phyloP scores from a whole-genome alignment of 2,113 vertebrate genomes.

The Actenoides lindsayi region DNA sequence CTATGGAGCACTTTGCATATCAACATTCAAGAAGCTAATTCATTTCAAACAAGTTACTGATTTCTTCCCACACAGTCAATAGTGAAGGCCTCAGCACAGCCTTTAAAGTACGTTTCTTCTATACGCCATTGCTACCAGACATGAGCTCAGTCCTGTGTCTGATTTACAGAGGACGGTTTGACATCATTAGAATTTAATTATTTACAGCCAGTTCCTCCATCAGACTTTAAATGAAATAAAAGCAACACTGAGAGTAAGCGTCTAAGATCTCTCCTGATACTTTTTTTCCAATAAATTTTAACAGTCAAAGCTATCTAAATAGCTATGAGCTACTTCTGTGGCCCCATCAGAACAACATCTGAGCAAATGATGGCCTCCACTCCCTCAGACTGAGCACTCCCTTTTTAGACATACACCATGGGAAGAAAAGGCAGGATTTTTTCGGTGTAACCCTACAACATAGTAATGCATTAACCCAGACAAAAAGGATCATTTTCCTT shows the following conservation, averaged over 20 bases:
- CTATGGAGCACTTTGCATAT: not conserved
- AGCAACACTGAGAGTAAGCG: not conserved
- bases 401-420: not conserved
- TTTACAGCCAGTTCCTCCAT: not conserved
- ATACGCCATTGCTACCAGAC: fast-evolving
- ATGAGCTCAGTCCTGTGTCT: not conserved
- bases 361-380: not conserved
- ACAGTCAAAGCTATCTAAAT: not conserved
- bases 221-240: not conserved
- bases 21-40: not conserved
- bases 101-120: not conserved
- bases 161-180: not conserved
- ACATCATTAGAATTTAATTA: not conserved
- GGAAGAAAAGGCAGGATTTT: not conserved
- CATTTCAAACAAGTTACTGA: not conserved
- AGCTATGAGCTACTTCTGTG: not conserved
- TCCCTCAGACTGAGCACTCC: not conserved
- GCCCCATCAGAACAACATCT: not conserved
- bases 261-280: not conserved
- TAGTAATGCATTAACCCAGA: not conserved
- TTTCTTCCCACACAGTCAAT: not conserved
- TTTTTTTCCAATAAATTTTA: not conserved
- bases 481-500: not conserved
- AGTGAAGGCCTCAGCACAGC: not conserved
- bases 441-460: not conserved